Evolutionary conservation across 2,888 invertebrate genomes (phyloP).

Genomic region (Plebejus melissa): DNA sequence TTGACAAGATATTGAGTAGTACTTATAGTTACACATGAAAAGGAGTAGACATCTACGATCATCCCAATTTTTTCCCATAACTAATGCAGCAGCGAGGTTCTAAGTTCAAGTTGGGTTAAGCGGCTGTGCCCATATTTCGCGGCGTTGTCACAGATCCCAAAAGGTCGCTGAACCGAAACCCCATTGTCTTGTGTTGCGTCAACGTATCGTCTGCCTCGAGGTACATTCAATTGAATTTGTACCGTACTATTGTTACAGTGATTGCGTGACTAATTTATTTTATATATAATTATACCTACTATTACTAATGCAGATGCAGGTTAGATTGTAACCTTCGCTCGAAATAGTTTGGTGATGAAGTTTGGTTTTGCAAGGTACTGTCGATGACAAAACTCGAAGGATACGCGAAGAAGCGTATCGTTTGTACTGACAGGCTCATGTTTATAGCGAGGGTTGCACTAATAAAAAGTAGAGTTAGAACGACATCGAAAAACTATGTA

Average conservation of each 20-base stretch:
- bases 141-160: slow-evolving; percentile 71
- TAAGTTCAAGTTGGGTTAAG: slow-evolving; percentile 22
- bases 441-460: neutral
- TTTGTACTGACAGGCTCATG: too few relatives aligned
- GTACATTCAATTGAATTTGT: slow-evolving; percentile 68
- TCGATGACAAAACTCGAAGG: slow-evolving; percentile 2
- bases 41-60: neutral
- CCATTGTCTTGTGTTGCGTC: slow-evolving; percentile 75
- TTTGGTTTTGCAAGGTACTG: slow-evolving; percentile 1
- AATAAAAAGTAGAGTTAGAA: neutral
- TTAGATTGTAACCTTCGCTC: slow-evolving; percentile 32
- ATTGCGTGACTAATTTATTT: slow-evolving; percentile 61
- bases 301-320: slow-evolving; percentile 43
- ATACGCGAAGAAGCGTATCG: neutral
- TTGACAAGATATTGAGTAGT: too few relatives aligned
- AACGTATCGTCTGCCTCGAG: slow-evolving; percentile 69
- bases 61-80: slow-evolving; percentile 1
- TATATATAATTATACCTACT: slow-evolving; percentile 47
- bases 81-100: slow-evolving; percentile 6
- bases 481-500: neutral
- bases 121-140: slow-evolving; percentile 67
- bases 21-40: neutral
- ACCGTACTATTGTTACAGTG: slow-evolving; percentile 61
- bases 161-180: slow-evolving; percentile 73
- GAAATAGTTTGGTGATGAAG: slow-evolving; percentile 8